phyloP scores from a whole-genome alignment of 1,140 invertebrate genomes.

The Macrotrachela quadricornifera region DNA sequence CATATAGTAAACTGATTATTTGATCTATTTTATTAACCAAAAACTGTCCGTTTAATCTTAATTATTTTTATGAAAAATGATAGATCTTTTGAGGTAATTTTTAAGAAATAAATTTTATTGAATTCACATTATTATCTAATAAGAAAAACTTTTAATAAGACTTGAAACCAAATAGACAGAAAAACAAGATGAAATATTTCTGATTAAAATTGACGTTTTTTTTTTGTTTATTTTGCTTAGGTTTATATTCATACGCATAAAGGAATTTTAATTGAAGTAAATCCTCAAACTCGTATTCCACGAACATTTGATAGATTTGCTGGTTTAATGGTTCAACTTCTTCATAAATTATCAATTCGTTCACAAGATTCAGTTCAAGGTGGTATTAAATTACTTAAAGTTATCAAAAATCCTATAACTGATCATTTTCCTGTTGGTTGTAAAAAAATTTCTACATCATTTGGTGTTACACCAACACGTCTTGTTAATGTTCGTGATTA shows the following conservation, averaged over 20 bases:
- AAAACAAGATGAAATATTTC: too few relatives aligned
- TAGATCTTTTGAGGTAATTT: too few relatives aligned
- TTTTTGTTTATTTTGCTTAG: too few relatives aligned
- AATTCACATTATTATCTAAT: too few relatives aligned
- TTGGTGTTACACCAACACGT: slow-evolving; percentile 44
- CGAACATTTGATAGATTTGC: slow-evolving; percentile 93
- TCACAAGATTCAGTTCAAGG: slow-evolving; percentile 58
- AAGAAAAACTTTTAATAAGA: too few relatives aligned
- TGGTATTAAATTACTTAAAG: slow-evolving; percentile 53
- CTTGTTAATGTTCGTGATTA: slow-evolving; percentile 53
- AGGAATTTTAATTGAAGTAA: slow-evolving; percentile 93
- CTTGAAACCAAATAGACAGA: too few relatives aligned
- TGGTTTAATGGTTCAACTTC: slow-evolving; percentile 86
- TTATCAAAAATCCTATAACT: slow-evolving; percentile 88
- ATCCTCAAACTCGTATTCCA: slow-evolving; percentile 91
- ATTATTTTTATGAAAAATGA: too few relatives aligned
- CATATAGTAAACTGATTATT: too few relatives aligned
- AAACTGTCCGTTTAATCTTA: too few relatives aligned
- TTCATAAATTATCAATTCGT: slow-evolving; percentile 76
- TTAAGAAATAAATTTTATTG: too few relatives aligned
- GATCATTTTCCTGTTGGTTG: slow-evolving; percentile 86
- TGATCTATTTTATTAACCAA: too few relatives aligned
- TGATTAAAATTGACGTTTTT: too few relatives aligned
- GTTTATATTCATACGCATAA: slow-evolving; percentile 80
- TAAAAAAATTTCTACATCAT: slow-evolving; percentile 69